Percentiles rank a stretch among this genome's conserved stretches.
Evolutionary conservation across 2,113 vertebrate genomes (phyloP).

Genomic region (Nycticryphes semicollaris): DNA sequence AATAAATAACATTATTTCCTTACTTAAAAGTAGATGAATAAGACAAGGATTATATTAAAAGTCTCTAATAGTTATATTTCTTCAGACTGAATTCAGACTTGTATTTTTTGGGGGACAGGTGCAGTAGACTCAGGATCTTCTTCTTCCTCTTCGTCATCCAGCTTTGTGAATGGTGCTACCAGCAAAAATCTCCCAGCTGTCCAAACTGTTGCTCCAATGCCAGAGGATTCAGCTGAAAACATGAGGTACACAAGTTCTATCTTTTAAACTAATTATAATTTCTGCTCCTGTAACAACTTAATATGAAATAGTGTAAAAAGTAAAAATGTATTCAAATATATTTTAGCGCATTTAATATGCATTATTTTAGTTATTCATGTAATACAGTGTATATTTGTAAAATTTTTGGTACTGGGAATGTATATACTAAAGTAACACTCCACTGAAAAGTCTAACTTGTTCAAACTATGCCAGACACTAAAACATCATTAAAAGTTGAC

Average conservation of each 20-base stretch:
- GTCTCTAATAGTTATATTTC: background rate
- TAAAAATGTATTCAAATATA: background rate
- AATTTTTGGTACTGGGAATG: background rate
- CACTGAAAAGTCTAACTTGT: background rate
- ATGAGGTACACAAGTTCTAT: slow-evolving; percentile 81
- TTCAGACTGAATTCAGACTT: slow-evolving; percentile 57
- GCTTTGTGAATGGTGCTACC: slow-evolving; percentile 97
- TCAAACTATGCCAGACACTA: background rate
- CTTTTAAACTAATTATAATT: background rate
- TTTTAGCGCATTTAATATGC: background rate
- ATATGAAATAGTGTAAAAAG: background rate
- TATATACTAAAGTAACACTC: background rate
- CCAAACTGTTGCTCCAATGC: slow-evolving; percentile 96
- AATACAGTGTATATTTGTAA: background rate
- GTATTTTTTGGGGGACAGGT: slow-evolving; percentile 80
- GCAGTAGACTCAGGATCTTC: slow-evolving; percentile 88
- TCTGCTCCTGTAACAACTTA: background rate
- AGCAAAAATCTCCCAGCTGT: slow-evolving; percentile 98
- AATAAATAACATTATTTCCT: background rate
- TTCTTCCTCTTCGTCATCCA: slow-evolving; percentile 94
- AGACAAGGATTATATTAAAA: background rate
- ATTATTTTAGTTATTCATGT: background rate
- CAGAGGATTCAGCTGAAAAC: slow-evolving; percentile 94
- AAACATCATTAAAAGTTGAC: background rate
- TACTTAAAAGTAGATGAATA: slow-evolving; percentile 21